Evolutionary conservation across 1,140 invertebrate genomes (phyloP), one percentile per base, ranked within the genome.

Genomic region (Sminthurides bifidus): DNA sequence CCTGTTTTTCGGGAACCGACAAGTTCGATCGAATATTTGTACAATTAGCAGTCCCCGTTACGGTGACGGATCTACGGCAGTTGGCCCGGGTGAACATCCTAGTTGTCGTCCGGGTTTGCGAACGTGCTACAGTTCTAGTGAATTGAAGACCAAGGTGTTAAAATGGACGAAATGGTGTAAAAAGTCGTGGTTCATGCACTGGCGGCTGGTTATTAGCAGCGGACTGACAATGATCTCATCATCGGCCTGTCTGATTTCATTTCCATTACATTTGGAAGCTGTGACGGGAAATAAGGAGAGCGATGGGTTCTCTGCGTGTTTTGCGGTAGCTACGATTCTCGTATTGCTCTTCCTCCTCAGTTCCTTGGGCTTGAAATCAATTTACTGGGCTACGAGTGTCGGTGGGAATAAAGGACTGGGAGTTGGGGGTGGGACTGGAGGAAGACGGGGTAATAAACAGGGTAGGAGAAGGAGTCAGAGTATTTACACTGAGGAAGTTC

Each of bases 281-380:
- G 43, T 56, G 0, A 50, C 59, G 12, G 33, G 46, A 10, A 31
- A 49, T 15, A 15, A 40, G 29, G 33, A 27, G 19, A 56, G 54
- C 45, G 56, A 62, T 37, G 60, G 56, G 35, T 62, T 51, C 49
- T 51, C 60, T 4, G 60, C 56, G 0, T 62, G 60, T 30, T 29
- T 62, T 14, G 21, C 52, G 15, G 26, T 53, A n/a, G 21, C 49
- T n/a, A 55, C 60, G 6, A 31, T 55, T 21, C 23, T 46, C 30
- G 53, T 52, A 24, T 19, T 55, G 5, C 14, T 55, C 15, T 60
- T 60, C 29, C 49, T 60, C 17, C 41, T 60, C 35, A 41, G 14
- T 24, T 24, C 46, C 17, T 23, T 45, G 21, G 19, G 23, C 35
- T 52, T 55, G 4, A 58, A 58, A 40, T 23, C 53, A 24, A n/a